Evolutionary conservation across 2,888 invertebrate genomes (phyloP), one percentile per base, ranked within the genome.

Genomic region (Andrena haemorrhoa): DNA sequence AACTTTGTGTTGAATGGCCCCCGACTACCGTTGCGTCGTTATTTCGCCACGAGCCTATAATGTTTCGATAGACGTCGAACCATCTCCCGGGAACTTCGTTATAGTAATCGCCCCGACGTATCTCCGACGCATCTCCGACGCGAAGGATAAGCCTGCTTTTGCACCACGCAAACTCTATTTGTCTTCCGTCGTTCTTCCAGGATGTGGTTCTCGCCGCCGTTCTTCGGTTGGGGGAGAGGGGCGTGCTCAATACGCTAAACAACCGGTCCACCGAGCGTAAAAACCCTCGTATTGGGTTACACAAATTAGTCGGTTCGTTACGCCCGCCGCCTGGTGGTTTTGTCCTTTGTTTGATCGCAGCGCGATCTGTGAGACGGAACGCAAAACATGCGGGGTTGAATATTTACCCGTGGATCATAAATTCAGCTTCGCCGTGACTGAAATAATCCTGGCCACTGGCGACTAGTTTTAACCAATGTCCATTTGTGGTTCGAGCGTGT

Each of bases 221-320:
- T 41, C 41, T 41, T 16, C 41, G 41, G 16, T 16, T 16, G 41
- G 41, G 41, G 41, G 41, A 5, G 41, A 23, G 41, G 8, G 5
- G 31, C 68, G 58, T 68, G 73, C 63, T 73, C 63, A 12, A 20
- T 49, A 16, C 53, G n/a, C 65, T 80, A 75, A 80, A 81, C 74
- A 72, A 60, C 49, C 81, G 64, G 70, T 66, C 58, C 31, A 2
- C 35, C 20, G 12, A 12, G 16, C 29, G 58, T 47, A 61, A 69
- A 74, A 66, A 26, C 71, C 12, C 49, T 60, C 29, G 61, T 66
- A 66, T 70, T 56, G n/a, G 65, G 56, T 75, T 75, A 71, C 82
- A 63, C 75, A 51, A 80, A 82, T 82, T 75, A 75, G 26, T 64
- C 66, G 71, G 75, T 82, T 82, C 75, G 76, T 81, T 71, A 76